Percentiles rank a stretch among this genome's conserved stretches.
Evolutionary conservation across 2,888 invertebrate species (phyloP).

Genomic region (Rhagium mordax): DNA sequence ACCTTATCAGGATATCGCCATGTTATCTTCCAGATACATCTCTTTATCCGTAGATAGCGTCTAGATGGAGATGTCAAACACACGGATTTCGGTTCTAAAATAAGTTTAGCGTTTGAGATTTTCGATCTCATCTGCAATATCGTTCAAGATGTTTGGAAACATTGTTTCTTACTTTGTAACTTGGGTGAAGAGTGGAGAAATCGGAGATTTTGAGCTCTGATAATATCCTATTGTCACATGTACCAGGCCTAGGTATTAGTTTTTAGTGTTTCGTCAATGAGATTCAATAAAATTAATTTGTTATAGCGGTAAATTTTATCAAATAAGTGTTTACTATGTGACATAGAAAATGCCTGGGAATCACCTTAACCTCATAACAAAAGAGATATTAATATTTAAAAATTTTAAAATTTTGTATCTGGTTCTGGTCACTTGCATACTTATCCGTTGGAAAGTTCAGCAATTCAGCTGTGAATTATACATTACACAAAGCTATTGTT

Average conservation of each 20-base stretch:
- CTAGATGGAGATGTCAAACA: slow-evolving; percentile 69
- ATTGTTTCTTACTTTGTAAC: slow-evolving; percentile 28
- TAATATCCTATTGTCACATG: background rate
- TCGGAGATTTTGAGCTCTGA: background rate
- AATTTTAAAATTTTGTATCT: too few relatives aligned
- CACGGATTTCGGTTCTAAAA: slow-evolving; percentile 56
- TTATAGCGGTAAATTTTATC: background rate
- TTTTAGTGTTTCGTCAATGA: background rate
- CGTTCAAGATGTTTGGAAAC: slow-evolving; percentile 47
- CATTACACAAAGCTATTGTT: too few relatives aligned
- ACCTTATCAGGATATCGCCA: slow-evolving; percentile 63
- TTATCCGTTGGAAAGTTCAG: too few relatives aligned
- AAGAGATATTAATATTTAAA: too few relatives aligned
- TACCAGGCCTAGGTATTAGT: background rate
- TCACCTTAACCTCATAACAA: too few relatives aligned
- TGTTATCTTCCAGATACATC: slow-evolving; percentile 67
- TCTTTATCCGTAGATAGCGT: slow-evolving; percentile 66
- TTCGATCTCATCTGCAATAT: slow-evolving; percentile 38
- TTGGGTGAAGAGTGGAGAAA: slow-evolving; percentile 1
- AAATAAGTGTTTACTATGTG: background rate
- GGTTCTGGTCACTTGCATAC: too few relatives aligned
- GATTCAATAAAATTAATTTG: background rate
- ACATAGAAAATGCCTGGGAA: too few relatives aligned
- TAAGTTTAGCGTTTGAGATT: slow-evolving; percentile 36
- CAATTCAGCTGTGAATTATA: too few relatives aligned